Percentiles rank a stretch among this genome's conserved stretches.
Evolutionary conservation across 2,113 vertebrate genomes (phyloP).

Genomic region (Hippocampus barbouri): DNA sequence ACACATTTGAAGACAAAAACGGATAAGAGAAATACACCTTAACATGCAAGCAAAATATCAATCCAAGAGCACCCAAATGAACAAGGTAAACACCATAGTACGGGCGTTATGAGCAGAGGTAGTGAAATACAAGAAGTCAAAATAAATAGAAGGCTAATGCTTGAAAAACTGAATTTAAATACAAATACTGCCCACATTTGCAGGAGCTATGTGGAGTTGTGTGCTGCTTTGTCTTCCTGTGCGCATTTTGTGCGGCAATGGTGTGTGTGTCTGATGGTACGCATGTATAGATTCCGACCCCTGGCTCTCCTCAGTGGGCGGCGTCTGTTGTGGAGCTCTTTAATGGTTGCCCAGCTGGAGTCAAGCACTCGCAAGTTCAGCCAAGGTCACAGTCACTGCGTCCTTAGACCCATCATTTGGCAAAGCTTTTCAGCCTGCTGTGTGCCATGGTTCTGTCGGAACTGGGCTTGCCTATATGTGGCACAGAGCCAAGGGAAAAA

Average conservation of each 20-base stretch:
- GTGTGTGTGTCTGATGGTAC: slow-evolving; percentile 21
- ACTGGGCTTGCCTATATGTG: not conserved
- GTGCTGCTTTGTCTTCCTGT: not conserved
- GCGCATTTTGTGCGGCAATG: not conserved
- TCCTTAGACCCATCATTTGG: slow-evolving; percentile 65
- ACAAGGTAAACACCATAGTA: not conserved
- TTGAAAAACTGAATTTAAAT: not conserved
- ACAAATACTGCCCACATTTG: not conserved
- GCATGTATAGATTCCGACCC: slow-evolving; percentile 52
- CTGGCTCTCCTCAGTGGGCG: slow-evolving; percentile 65
- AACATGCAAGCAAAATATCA: not conserved
- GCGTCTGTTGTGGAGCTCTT: slow-evolving; percentile 71
- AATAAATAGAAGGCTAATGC: not conserved
- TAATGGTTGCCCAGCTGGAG: slow-evolving; percentile 74
- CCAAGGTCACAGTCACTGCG: slow-evolving; percentile 66
- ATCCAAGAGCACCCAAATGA: not conserved
- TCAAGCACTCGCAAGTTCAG: slow-evolving; percentile 67
- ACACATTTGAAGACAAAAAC: not conserved
- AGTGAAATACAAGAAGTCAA: not conserved
- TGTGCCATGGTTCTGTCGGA: slow-evolving; percentile 10
- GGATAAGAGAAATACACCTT: not conserved
- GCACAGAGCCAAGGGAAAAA: not conserved
- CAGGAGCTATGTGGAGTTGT: not conserved
- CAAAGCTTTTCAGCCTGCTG: slow-evolving; percentile 45
- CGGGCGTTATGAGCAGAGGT: not conserved